A percentile compares a stretch with the other conserved stretches of the same genome.
These are phyloP conservation scores for Isichthys henryi DNA, from an alignment of 2,113 vertebrate species.

Conservation along the genomic window DNA sequence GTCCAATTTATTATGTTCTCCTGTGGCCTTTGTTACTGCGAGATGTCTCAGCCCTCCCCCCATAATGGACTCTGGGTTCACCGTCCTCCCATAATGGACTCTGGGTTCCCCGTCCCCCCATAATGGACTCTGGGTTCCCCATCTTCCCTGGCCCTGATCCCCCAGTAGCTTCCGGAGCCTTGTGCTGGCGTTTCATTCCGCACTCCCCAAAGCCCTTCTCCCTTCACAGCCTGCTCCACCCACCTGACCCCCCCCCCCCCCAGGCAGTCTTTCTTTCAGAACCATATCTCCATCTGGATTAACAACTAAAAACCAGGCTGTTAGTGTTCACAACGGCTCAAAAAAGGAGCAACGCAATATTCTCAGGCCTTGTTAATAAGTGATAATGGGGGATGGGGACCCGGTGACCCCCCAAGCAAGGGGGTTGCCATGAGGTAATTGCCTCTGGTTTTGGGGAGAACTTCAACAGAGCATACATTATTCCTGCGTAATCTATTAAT, in stretches of 20 bases:
- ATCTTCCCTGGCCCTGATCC: no score
- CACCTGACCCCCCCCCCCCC: neutral
- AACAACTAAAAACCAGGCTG: neutral
- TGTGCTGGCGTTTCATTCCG: no score
- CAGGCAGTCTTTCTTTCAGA: neutral
- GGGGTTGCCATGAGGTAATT: slow-evolving; percentile 13
- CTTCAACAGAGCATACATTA: slow-evolving; percentile 27
- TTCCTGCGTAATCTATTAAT: slow-evolving; percentile 30
- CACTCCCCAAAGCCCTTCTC: no score
- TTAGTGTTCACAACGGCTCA: neutral
- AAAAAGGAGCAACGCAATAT: neutral
- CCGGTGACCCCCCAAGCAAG: neutral
- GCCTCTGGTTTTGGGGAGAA: slow-evolving; percentile 12
- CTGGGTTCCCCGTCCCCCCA: no score
- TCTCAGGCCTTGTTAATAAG: neutral
- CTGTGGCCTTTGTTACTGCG: no score
- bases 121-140: no score
- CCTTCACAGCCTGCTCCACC: neutral
- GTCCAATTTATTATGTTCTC: neutral
- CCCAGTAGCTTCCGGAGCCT: no score
- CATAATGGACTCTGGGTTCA: no score
- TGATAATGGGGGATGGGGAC: neutral
- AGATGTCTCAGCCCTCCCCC: no score
- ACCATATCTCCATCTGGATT: neutral
- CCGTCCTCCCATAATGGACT: no score